Percentiles rank a stretch among this genome's conserved stretches.
Evolutionary conservation across 2,888 invertebrate genomes (phyloP).

Genomic region (Synanthedon tipuliformis): DNA sequence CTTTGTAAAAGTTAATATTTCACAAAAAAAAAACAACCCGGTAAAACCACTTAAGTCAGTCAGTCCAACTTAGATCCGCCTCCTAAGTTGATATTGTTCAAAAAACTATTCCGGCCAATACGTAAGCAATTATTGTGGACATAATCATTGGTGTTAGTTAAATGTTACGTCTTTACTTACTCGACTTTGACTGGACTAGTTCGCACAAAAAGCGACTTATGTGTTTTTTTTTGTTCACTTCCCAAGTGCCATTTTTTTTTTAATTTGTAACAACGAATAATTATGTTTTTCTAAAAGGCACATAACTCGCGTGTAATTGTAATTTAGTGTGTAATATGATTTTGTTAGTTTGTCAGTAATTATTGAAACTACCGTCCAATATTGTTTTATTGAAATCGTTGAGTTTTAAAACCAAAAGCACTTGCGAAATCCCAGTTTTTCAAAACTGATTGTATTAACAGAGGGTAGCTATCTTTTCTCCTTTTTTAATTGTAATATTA

Average conservation of each 20-base stretch:
- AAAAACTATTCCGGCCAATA: constrained; percentile 13
- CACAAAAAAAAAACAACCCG: too few species aligned
- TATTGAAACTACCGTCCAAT: constrained; percentile 46
- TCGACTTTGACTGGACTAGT: not conserved
- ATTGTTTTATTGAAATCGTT: constrained; percentile 24
- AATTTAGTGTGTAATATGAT: constrained; percentile 4
- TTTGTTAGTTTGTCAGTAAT: not conserved
- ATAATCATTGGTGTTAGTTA: constrained; percentile 46
- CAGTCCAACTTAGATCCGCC: too few species aligned
- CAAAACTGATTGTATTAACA: constrained; percentile 23
- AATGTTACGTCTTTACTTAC: not conserved
- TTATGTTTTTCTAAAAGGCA: not conserved
- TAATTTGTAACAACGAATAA: constrained; percentile 7
- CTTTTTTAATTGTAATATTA: constrained; percentile 19
- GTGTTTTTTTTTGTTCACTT: not conserved
- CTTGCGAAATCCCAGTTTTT: constrained; percentile 13
- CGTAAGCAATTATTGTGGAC: constrained; percentile 49
- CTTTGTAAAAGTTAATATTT: too few species aligned
- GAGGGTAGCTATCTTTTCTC: constrained; percentile 42
- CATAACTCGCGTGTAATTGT: constrained; percentile 1
- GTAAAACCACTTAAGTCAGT: too few species aligned
- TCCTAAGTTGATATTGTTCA: not conserved
- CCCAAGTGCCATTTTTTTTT: constrained; percentile 5
- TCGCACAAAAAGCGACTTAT: constrained; percentile 3
- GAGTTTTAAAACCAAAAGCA: constrained; percentile 28